These are phyloP conservation scores for Spodoptera litura DNA, from an alignment of 1,140 invertebrate species.

Conservation along the genomic window DNA sequence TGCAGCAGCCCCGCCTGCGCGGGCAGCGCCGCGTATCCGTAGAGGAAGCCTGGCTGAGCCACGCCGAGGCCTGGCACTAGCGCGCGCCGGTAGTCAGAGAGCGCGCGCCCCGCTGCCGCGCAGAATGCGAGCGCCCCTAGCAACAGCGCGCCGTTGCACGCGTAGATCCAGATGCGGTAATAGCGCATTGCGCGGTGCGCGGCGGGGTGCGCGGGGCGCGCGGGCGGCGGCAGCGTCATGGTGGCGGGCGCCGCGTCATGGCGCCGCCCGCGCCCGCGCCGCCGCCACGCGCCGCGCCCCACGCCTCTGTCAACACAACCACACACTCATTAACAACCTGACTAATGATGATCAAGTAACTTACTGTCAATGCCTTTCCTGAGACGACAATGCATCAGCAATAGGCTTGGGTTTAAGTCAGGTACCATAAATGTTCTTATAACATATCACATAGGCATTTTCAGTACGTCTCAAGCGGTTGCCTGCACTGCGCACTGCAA, in stretches of 20 bases:
- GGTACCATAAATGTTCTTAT: too few relatives aligned
- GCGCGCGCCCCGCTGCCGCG: slow-evolving; percentile 90
- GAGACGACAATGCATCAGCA: neutral
- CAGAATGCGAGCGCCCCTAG: slow-evolving; percentile 93
- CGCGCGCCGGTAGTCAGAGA: slow-evolving; percentile 90
- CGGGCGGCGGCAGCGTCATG: slow-evolving; percentile 84
- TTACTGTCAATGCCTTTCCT: neutral
- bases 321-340: neutral
- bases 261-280: slow-evolving; percentile 83
- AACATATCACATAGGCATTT: neutral
- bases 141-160: slow-evolving; percentile 95
- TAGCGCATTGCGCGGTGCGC: slow-evolving; percentile 87
- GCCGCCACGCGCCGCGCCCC: slow-evolving; percentile 83
- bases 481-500: too few relatives aligned
- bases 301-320: slow-evolving; percentile 75
- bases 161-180: slow-evolving; percentile 97
- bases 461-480: too few relatives aligned
- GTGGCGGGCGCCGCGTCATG: slow-evolving; percentile 80
- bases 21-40: slow-evolving; percentile 93
- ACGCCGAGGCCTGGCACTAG: slow-evolving; percentile 91
- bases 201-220: slow-evolving; percentile 81
- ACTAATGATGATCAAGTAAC: neutral
- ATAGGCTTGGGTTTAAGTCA: neutral
- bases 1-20: slow-evolving; percentile 90
- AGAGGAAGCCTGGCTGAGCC: slow-evolving; percentile 93